Percentiles rank a stretch among this genome's conserved stretches.
Conservation (phyloP, 2,888 invertebrate genomes). For the Mantis religiosa region DNA sequence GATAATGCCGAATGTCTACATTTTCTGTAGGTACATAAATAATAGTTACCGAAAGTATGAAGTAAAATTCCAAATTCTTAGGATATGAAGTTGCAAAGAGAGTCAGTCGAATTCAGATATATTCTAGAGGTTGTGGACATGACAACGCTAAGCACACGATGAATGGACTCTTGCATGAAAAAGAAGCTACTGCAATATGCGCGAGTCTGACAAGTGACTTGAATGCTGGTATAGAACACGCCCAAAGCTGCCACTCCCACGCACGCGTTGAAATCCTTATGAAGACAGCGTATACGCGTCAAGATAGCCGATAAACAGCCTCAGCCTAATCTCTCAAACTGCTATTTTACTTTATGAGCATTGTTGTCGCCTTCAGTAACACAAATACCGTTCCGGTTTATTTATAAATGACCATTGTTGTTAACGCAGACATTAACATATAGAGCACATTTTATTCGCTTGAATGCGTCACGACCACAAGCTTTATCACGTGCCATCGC, state of each 20-base stretch:
- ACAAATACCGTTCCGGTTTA: not conserved
- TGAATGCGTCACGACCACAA: not conserved
- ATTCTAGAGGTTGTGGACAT: not conserved
- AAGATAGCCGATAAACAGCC: not conserved
- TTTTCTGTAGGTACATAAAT: too few species aligned
- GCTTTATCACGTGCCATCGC: not conserved
- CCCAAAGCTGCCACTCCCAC: not conserved
- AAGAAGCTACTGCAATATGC: not conserved
- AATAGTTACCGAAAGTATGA: too few species aligned
- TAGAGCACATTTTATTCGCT: not conserved
- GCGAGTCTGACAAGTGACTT: not conserved
- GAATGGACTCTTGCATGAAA: not conserved
- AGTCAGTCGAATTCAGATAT: too few species aligned
- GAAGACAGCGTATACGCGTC: not conserved
- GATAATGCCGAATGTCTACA: too few species aligned
- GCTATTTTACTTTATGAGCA: not conserved
- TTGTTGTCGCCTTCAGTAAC: not conserved
- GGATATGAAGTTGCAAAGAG: too few species aligned
- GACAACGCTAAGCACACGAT: not conserved
- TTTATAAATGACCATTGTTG: not conserved
- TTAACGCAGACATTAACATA: not conserved
- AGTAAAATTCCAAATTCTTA: too few species aligned
- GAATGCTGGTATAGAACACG: not conserved
- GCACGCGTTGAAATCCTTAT: not conserved
- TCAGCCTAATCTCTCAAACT: not conserved